Conservation (phyloP, 2,113 vertebrate genomes). For the Phylloscopus trochiloides region DNA sequence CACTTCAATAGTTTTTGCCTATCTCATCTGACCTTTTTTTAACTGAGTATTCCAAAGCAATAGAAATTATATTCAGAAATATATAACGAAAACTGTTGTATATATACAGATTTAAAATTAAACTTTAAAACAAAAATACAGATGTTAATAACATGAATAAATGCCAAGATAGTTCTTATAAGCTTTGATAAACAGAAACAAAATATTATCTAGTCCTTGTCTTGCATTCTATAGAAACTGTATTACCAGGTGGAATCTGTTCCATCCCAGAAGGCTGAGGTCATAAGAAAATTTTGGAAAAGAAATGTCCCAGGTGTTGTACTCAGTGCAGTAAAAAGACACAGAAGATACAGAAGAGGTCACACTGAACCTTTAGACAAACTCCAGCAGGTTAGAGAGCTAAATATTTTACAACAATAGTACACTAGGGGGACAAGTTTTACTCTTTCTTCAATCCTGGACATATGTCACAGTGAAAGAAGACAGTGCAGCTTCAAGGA, state of each 20-base stretch:
- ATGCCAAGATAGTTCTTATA: background rate
- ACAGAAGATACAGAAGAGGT: background rate
- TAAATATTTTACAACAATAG: slow-evolving; percentile 31
- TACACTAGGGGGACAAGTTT: slow-evolving; percentile 63
- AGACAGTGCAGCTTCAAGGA: background rate
- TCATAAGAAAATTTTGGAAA: background rate
- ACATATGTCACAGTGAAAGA: background rate
- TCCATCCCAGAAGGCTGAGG: background rate
- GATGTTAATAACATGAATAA: background rate
- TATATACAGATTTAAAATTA: background rate
- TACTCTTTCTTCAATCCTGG: background rate
- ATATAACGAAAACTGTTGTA: background rate
- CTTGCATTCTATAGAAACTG: background rate
- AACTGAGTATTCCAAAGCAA: background rate
- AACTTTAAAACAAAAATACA: background rate
- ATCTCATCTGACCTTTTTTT: background rate
- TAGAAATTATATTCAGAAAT: background rate
- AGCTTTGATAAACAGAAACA: background rate
- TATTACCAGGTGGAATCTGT: background rate
- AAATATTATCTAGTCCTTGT: background rate
- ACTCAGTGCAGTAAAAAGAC: background rate
- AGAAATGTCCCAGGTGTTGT: background rate
- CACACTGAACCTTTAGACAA: background rate
- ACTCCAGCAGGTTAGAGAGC: background rate
- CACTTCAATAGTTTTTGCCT: background rate